Conservation (phyloP, 1,140 invertebrate species). For the Pinna nobilis region DNA sequence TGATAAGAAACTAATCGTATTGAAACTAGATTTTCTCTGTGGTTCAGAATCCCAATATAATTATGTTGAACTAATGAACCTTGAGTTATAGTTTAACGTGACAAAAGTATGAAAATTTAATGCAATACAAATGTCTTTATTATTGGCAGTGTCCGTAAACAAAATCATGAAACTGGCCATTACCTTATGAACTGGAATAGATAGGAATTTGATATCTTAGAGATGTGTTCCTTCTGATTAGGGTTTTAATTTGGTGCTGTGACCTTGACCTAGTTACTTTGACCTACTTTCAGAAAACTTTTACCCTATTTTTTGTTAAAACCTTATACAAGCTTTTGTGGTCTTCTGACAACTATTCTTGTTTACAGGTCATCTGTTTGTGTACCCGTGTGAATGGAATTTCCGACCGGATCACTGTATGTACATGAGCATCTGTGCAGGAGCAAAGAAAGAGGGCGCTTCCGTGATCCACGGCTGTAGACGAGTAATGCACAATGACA, state of each 20-base stretch:
- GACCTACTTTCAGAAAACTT: not conserved
- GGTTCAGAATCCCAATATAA: too few relatives aligned
- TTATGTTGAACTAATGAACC: too few relatives aligned
- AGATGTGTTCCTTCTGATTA: not conserved
- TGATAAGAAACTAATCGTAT: too few relatives aligned
- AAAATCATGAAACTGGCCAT: too few relatives aligned
- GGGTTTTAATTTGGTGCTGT: not conserved
- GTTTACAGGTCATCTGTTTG: constrained; percentile 83
- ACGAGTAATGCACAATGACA: constrained; percentile 88
- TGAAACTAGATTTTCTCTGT: too few relatives aligned
- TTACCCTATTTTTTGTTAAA: not conserved
- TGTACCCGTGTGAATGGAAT: constrained; percentile 92
- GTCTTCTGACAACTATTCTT: not conserved
- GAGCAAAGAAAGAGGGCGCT: constrained; percentile 85
- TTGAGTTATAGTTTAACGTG: too few relatives aligned
- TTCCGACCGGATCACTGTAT: constrained; percentile 96
- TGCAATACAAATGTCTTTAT: too few relatives aligned
- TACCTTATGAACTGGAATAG: too few relatives aligned
- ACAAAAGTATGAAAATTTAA: too few relatives aligned
- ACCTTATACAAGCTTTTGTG: not conserved
- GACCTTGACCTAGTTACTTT: not conserved
- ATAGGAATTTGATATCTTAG: too few relatives aligned
- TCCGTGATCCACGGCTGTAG: constrained; percentile 92
- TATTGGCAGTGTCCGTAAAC: too few relatives aligned
- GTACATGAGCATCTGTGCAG: constrained; percentile 88